A percentile compares a stretch with the other conserved stretches of the same genome.
phyloP scores from a whole-genome alignment of 2,888 invertebrate species.

The Cheilosia scutellata region DNA sequence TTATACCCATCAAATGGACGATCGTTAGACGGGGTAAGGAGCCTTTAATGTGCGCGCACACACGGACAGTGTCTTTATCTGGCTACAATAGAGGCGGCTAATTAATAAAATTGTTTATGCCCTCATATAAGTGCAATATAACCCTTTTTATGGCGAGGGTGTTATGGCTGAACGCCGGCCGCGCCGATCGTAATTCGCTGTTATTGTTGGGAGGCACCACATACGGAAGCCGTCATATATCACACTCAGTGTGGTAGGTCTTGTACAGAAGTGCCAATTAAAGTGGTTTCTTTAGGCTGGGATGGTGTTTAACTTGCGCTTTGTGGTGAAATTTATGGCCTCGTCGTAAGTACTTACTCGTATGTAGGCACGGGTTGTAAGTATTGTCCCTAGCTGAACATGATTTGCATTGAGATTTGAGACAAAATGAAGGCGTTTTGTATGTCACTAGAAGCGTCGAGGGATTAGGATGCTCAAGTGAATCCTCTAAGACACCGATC shows the following conservation, averaged over 20 bases:
- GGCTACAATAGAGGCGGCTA: conserved; percentile 39
- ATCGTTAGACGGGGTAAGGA: conserved; percentile 17
- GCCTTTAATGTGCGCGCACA: conserved; percentile 6
- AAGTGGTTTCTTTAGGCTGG: not conserved
- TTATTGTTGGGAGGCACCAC: conserved; percentile 7
- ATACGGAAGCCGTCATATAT: conserved; percentile 64
- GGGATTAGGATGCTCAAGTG: too few relatives aligned
- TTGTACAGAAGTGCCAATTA: conserved; percentile 31
- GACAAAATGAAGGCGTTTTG: too few relatives aligned
- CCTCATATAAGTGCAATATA: conserved; percentile 68
- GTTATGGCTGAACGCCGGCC: conserved; percentile 49
- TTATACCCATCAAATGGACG: conserved; percentile 3
- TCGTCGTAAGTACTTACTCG: too few relatives aligned
- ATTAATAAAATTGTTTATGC: conserved; percentile 73
- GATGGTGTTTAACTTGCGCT: not conserved
- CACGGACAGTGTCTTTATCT: not conserved
- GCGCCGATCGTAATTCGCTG: conserved; percentile 28
- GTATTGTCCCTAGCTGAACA: too few relatives aligned
- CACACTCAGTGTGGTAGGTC: conserved; percentile 23
- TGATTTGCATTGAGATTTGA: too few relatives aligned
- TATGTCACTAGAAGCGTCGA: too few relatives aligned
- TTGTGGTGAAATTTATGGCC: too few relatives aligned
- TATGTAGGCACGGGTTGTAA: too few relatives aligned
- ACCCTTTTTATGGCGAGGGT: conserved; percentile 66
- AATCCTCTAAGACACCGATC: too few relatives aligned